Evolutionary conservation across 2,797 vertebrate genomes (phyloP).

Genomic region (Cygnus olor): DNA sequence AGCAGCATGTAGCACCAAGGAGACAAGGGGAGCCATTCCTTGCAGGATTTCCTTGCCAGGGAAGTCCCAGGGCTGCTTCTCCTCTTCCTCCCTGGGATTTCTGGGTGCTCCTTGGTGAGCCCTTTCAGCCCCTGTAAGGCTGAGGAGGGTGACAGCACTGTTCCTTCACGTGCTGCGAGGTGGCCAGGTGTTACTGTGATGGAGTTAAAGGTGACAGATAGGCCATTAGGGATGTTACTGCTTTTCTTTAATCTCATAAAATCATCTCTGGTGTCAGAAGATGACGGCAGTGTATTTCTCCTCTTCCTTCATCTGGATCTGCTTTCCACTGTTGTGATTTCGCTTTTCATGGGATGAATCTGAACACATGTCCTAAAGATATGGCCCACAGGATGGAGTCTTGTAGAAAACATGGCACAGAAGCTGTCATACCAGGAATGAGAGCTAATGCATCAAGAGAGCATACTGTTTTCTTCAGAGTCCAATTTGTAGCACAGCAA

Average conservation of each 20-base stretch:
- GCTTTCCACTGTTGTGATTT: not conserved
- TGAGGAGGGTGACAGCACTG: not conserved
- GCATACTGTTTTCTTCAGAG: not conserved
- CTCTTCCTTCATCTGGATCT: not conserved
- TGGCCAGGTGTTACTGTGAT: not conserved
- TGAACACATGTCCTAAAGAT: not conserved
- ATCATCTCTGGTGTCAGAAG: not conserved
- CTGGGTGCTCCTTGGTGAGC: not conserved
- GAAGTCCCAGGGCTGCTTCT: not conserved
- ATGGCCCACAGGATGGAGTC: not conserved
- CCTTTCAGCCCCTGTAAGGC: not conserved
- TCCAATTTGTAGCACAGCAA: not conserved
- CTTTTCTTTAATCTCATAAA: not conserved
- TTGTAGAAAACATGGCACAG: not conserved
- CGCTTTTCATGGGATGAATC: not conserved
- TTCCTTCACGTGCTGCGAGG: not conserved
- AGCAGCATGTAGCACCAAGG: not conserved
- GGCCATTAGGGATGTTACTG: accelerated
- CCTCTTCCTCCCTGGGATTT: not conserved
- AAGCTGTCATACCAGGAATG: not conserved
- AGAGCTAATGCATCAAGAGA: not conserved
- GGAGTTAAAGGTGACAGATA: not conserved
- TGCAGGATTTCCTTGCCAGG: not conserved
- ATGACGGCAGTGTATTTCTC: not conserved
- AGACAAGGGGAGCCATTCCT: not conserved